A percentile compares a stretch with the other conserved stretches of the same genome.
Conservation (phyloP, 2,113 vertebrate species). For the Gorsachius goisagi region DNA sequence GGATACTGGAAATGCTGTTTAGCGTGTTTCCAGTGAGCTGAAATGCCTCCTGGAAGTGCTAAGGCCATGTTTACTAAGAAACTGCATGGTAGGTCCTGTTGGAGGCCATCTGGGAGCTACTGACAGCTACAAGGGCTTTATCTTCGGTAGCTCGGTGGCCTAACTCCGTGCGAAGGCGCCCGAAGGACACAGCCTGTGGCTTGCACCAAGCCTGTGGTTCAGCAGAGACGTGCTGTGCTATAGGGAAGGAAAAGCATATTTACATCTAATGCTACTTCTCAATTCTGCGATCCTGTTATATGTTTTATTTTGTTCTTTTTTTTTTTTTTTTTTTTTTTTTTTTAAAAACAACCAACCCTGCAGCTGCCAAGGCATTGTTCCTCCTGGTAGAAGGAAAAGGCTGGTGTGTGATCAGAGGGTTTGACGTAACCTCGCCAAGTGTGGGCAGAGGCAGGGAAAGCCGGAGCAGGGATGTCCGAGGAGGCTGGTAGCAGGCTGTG, state of each 20-base stretch:
- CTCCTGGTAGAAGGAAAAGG: background rate
- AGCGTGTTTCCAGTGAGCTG: background rate
- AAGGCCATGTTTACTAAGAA: background rate
- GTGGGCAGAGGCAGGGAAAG: background rate
- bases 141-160: accelerated
- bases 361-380: background rate
- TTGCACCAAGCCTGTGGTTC: background rate
- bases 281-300: background rate
- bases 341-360: background rate
- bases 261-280: background rate
- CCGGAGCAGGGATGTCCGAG: background rate
- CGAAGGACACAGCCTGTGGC: background rate
- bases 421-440: accelerated
- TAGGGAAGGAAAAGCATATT: background rate
- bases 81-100: background rate
- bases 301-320: background rate
- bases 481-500: background rate
- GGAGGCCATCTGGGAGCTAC: background rate
- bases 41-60: background rate
- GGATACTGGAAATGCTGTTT: background rate
- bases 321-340: background rate
- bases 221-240: background rate
- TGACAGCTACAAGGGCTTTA: background rate
- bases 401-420: background rate
- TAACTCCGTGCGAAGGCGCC: background rate